Percentiles rank a stretch among this genome's conserved stretches.
phyloP scores from a whole-genome alignment of 2,797 vertebrate genomes.

The Rhabdophis nuchalis region DNA sequence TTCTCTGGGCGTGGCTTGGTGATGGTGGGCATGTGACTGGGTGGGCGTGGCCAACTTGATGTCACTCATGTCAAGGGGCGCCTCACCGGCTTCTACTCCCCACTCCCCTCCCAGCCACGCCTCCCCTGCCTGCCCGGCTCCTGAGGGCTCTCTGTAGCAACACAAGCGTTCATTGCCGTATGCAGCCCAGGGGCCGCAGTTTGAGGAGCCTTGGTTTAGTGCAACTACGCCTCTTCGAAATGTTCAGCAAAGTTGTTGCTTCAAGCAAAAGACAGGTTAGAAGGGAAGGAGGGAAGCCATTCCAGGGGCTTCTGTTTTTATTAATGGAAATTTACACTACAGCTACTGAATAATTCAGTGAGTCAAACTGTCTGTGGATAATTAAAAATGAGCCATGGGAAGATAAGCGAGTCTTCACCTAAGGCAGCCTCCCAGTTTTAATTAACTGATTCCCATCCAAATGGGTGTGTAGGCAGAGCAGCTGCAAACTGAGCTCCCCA shows the following conservation, averaged over 20 bases:
- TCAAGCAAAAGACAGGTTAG: neutral
- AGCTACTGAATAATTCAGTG: constrained; percentile 52
- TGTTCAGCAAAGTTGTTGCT: neutral
- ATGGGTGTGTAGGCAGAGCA: neutral
- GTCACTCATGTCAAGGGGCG: no score
- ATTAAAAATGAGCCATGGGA: constrained; percentile 47
- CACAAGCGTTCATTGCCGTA: no score
- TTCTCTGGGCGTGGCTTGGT: no score
- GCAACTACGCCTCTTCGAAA: neutral
- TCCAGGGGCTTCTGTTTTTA: constrained; percentile 32
- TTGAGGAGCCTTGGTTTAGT: no score
- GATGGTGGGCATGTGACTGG: no score
- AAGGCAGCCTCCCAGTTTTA: constrained; percentile 22
- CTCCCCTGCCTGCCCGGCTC: no score
- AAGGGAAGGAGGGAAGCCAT: neutral
- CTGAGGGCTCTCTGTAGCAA: no score
- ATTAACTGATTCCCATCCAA: neutral
- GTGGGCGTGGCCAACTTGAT: no score
- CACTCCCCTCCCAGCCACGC: no score
- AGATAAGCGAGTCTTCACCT: neutral
- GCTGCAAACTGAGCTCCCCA: neutral
- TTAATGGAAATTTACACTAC: constrained; percentile 28
- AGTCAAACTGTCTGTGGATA: constrained; percentile 48
- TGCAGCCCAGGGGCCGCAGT: no score
- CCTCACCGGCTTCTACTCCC: no score